Evolutionary conservation across 2,888 invertebrate genomes (phyloP).

Genomic region (Hirtodrosophila cameraria): DNA sequence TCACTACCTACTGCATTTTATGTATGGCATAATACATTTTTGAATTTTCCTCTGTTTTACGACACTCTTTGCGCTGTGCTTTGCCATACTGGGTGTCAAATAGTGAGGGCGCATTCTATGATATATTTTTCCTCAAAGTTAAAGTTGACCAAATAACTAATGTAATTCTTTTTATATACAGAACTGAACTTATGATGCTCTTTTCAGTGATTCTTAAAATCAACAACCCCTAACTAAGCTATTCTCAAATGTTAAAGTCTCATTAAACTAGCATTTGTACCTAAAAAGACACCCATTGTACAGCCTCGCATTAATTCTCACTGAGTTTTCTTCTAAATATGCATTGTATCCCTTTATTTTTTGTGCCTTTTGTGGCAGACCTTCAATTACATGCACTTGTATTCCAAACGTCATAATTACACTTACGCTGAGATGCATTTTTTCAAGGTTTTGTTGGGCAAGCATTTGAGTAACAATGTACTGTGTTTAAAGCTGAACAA

Average conservation of each 20-base stretch:
- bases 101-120: not conserved
- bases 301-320: conserved; percentile 9
- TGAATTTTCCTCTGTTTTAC: conserved; percentile 18
- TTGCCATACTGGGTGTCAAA: conserved; percentile 21
- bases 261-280: conserved; percentile 6
- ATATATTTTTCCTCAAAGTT: not conserved
- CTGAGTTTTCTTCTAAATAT: conserved; percentile 5
- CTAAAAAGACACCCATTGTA: conserved; percentile 27
- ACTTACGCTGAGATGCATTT: conserved; percentile 12
- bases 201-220: not conserved
- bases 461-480: not conserved
- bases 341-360: not conserved
- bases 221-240: not conserved
- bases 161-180: too few species aligned
- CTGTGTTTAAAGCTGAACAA: conserved; percentile 50
- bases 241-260: not conserved
- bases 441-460: not conserved
- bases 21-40: conserved; percentile 43
- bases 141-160: too few species aligned
- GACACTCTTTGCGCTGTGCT: conserved; percentile 22
- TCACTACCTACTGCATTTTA: conserved; percentile 29
- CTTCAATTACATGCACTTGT: conserved; percentile 40
- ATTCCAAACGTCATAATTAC: conserved; percentile 53
- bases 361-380: conserved; percentile 20
- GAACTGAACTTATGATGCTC: too few species aligned